A percentile compares a stretch with the other conserved stretches of the same genome.
These are phyloP conservation scores for Melanophora roralis DNA, from an alignment of 2,888 invertebrate genomes.

Conservation along the genomic window DNA sequence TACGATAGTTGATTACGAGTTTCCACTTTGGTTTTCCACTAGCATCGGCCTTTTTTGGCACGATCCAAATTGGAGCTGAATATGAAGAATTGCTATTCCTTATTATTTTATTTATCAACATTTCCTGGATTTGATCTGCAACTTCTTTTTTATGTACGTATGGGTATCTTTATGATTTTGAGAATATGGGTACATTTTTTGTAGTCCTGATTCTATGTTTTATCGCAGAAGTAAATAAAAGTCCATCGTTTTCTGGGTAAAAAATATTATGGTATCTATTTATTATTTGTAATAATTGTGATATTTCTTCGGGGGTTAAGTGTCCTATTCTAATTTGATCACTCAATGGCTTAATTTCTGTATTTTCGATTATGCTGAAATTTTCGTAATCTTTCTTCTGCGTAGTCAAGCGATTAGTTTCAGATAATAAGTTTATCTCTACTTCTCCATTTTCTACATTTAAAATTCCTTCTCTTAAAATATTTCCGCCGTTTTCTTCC, in stretches of 20 bases:
- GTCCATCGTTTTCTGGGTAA: no score
- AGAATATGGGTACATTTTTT: not conserved
- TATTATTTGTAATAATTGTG: not conserved
- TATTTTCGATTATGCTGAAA: no score
- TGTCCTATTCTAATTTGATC: not conserved
- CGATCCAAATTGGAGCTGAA: no score
- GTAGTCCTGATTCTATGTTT: no score
- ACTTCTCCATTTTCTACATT: no score
- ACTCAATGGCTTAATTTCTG: no score
- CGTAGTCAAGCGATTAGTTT: constrained; percentile 6
- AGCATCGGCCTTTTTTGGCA: no score
- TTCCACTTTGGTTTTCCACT: no score
- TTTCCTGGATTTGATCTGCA: no score
- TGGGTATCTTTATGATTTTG: constrained; percentile 4
- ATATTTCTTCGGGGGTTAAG: not conserved
- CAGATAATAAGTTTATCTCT: no score
- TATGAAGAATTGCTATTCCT: not conserved
- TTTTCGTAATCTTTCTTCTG: constrained; percentile 16
- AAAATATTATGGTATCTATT: constrained; percentile 1
- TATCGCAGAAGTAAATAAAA: no score
- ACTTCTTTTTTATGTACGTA: not conserved
- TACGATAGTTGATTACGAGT: no score
- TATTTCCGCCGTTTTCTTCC: constrained; percentile 1
- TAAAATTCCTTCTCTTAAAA: constrained; percentile 4
- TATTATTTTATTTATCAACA: not conserved